Conservation (phyloP, 1,140 invertebrate species). For the Lysiphlebus fabarum region DNA sequence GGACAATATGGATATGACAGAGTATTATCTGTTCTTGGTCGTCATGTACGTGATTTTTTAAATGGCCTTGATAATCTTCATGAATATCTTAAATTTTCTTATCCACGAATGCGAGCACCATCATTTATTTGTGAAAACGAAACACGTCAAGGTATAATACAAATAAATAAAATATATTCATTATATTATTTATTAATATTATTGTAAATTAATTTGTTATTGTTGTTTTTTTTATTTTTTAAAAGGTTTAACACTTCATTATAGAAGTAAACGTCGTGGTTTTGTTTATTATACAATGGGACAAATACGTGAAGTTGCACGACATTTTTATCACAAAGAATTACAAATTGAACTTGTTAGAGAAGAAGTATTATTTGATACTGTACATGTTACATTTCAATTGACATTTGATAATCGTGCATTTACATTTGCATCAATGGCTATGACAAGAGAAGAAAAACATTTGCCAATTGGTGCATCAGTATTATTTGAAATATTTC, state of each 20-base stretch:
- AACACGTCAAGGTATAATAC: constrained; percentile 62
- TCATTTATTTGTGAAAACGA: constrained; percentile 97
- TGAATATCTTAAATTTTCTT: constrained; percentile 95
- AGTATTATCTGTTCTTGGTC: constrained; percentile 82
- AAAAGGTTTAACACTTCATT: constrained; percentile 84
- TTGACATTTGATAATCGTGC: constrained; percentile 92
- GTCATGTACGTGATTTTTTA: constrained; percentile 92
- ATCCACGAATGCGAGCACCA: constrained; percentile 87
- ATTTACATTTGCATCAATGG: constrained; percentile 73
- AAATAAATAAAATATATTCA: background rate
- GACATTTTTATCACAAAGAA: constrained; percentile 90
- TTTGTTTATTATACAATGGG: constrained; percentile 97
- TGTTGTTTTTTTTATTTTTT: constrained; percentile 1
- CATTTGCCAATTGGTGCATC: constrained; percentile 82
- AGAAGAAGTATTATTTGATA: constrained; percentile 82
- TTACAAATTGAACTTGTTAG: constrained; percentile 85
- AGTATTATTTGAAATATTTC: constrained; percentile 94
- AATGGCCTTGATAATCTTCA: constrained; percentile 96
- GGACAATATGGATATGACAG: constrained; percentile 94
- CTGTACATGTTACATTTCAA: constrained; percentile 91
- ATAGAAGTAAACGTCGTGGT: constrained; percentile 85
- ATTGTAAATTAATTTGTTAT: constrained; percentile 9
- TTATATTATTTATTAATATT: background rate
- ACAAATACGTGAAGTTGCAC: constrained; percentile 87
- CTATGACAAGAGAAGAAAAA: constrained; percentile 81